Evolutionary conservation across 2,113 vertebrate genomes (phyloP).

Genomic region (Nanorana parkeri): DNA sequence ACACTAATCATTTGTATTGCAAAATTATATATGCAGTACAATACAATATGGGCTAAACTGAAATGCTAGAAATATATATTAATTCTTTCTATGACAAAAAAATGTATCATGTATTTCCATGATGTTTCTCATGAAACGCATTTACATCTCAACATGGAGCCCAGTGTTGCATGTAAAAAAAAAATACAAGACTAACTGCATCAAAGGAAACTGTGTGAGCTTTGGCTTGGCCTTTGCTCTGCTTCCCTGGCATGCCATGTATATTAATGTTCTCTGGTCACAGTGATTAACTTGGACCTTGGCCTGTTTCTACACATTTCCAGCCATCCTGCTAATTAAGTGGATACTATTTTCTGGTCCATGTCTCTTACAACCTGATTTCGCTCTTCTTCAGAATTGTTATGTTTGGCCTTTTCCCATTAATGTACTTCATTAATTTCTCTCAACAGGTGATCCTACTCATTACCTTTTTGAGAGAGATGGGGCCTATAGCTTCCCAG

Average conservation of each 20-base stretch:
- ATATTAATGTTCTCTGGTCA: constrained; percentile 80
- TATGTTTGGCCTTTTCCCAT: constrained; percentile 69
- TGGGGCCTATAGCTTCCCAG: constrained; percentile 69
- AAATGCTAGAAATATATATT: not conserved
- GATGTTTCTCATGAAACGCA: constrained; percentile 51
- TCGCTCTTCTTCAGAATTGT: constrained; percentile 62
- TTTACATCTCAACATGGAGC: constrained; percentile 47
- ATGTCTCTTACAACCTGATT: constrained; percentile 66
- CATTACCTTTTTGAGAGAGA: constrained; percentile 60
- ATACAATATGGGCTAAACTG: not conserved
- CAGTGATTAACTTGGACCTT: constrained; percentile 88
- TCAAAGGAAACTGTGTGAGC: constrained; percentile 65
- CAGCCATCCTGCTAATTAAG: constrained; percentile 71
- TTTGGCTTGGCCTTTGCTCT: constrained; percentile 75
- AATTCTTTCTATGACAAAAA: constrained; percentile 10
- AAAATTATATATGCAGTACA: too few relatives aligned
- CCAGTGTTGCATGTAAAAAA: constrained; percentile 53
- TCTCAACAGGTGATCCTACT: constrained; percentile 65
- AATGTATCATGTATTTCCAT: constrained; percentile 40
- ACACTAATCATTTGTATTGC: too few relatives aligned
- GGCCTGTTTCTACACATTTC: constrained; percentile 75
- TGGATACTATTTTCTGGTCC: constrained; percentile 76
- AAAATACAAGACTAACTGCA: constrained; percentile 52
- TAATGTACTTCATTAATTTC: constrained; percentile 77
- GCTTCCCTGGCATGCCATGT: constrained; percentile 69